Base-by-base conservation (phyloP, 2,113 vertebrate species). In the Poecile atricapillus region DNA sequence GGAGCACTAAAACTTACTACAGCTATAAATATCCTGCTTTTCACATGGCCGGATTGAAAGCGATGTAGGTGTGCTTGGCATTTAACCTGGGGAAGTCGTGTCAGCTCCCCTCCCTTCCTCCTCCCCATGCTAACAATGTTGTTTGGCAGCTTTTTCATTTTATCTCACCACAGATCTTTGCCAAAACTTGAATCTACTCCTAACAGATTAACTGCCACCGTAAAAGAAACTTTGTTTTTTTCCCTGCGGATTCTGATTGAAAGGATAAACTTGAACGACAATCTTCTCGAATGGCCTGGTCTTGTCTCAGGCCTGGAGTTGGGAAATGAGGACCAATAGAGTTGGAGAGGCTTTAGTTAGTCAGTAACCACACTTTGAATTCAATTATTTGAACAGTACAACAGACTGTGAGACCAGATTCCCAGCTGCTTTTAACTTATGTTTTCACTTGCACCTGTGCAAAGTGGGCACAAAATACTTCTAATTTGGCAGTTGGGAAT, bases 141-240 rank as follows among this genome's bases (percentile, higher is more conserved):
- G 83, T 95, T 98, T 98, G 98, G 97, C 97, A 97, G 97, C 97
- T 97, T 97, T 93, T 96, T 95, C 67, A 13, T 83, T 97, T 87
- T 97, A 96, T 97, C 96, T 97, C 89, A 97, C 97, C 97, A 97
- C 95, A 97, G 92, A 97, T 97, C 97, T 98, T 97, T 97, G 98
- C 97, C 98, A 98, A 98, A 98, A 98, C 98, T 98, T 98, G 98
- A 98, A 98, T 96, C 96, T 98, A 97, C 97, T 98, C 98, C 98
- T 97, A 97, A 98, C 98, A 98, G 98, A 98, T 98, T 98, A 98
- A 98, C 97, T 97, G 97, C 98, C 97, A 98, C 97, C 94, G 92
- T 87, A 97, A 97, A 98, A 98, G 97, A 98, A 98, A 98, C 97
- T 91, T 98, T 98, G 97, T 97, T 97, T 98, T 98, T 98, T 97